Base-by-base conservation (phyloP, 37 sponge, comb jelly and placozoan species). In the Amphimedon queenslandica region DNA sequence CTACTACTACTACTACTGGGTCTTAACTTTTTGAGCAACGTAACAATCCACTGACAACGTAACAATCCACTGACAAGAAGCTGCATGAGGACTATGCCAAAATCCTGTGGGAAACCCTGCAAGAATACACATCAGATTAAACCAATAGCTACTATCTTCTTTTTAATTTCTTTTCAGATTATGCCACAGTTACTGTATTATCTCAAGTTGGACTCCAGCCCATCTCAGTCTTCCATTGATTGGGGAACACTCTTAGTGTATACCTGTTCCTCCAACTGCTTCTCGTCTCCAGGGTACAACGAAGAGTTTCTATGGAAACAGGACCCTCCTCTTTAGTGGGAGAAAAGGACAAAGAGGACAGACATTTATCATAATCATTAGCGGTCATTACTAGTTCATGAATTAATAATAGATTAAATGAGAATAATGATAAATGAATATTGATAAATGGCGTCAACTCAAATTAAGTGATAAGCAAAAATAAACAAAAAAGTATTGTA, bases 231-330 rank as follows among this genome's bases (percentile, higher is more conserved):
- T 28, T 69, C 64, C 18, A 61, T 93, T 10, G 94, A 93, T 76
- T 93, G 94, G 94, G 94, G 92, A 11, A 93, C 90, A 57, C 66
- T 93, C 6, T 58, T 81, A 13, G 76, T 93, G 40, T 93, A 90
- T 83, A 90, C 87, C 11, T 93, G 94, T 58, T 29, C 63, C 5
- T 28, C 1, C 42, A 72, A 55, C 66, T 93, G 94, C 58, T 13
- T 4, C 6, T 58, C 27, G 10, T 76, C 75, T 2, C 30, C 57
- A 11, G 84, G 78, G 2, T 92, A 84, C 78, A 41, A 68, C 16
- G 67, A 65, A 42, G 93, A 92, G 63, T 69, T 88, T 37, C 30
- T 80, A 37, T 88, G 85, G 85, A 92, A 84, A 57, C 93, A 92
- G 38, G 82, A 90, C 78, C 53, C 13, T 18, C 8, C n/a, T n/a